Percentiles rank a stretch among this genome's conserved stretches.
These are phyloP conservation scores for Macquaria australasica DNA, from an alignment of 2,113 vertebrate genomes.

Conservation along the genomic window DNA sequence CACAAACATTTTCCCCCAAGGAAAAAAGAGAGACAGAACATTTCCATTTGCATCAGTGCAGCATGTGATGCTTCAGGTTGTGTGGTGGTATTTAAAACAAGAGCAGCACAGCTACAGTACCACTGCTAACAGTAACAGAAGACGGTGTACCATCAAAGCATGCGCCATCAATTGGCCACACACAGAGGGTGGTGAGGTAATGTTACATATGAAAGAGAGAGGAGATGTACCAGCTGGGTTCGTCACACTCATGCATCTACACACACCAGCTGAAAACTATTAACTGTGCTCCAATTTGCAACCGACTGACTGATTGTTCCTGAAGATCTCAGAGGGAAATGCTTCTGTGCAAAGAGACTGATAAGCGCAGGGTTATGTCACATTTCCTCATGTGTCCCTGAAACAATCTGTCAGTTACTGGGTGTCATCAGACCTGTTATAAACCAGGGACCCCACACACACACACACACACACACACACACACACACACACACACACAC, in stretches of 20 bases:
- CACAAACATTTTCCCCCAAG: not conserved
- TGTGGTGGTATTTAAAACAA: not conserved
- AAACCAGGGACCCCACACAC: too few species aligned
- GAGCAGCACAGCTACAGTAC: not conserved
- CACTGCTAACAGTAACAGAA: not conserved
- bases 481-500: not conserved
- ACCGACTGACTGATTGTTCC: not conserved
- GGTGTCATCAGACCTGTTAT: not conserved
- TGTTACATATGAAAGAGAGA: conserved; percentile 5
- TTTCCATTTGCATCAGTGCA: conserved; percentile 21
- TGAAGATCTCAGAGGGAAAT: not conserved
- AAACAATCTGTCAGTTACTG: conserved; percentile 5
- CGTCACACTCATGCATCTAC: not conserved
- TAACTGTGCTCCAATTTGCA: not conserved
- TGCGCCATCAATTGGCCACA: conserved; percentile 28
- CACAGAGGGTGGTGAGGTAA: conserved; percentile 29
- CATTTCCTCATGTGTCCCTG: not conserved
- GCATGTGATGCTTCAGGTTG: conserved; percentile 47
- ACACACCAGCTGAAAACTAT: not conserved
- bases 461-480: too few species aligned
- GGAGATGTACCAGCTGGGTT: not conserved
- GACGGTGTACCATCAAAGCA: conserved; percentile 4
- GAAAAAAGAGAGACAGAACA: not conserved
- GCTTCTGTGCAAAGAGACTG: not conserved
- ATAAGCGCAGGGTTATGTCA: not conserved